Base-by-base conservation (phyloP, 2,113 vertebrate genomes). In the Reinhardtius hippoglossoides region DNA sequence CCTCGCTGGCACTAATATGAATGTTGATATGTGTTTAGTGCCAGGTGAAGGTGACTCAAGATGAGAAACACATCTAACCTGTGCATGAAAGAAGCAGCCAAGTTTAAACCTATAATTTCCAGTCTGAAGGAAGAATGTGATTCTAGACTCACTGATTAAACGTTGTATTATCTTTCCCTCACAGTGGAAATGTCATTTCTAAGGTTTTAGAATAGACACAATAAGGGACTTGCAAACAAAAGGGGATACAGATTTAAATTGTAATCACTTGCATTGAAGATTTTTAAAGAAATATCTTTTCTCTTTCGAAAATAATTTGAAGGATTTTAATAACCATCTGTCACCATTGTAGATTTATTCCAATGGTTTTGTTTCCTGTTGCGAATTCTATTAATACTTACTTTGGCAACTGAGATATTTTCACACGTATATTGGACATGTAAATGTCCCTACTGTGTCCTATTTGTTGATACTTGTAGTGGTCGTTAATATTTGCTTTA, bases 1-100 rank as follows among this genome's bases (percentile, higher is more conserved):
- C 58, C 63, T 87, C 48, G 40, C 81, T 71, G 82, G 83, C 71
- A 85, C 88, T 86, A 86, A 89, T 82, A 84, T 80, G 66, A 88
- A 88, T 81, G 65, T 86, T 75, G 64, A 72, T 66, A 37, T 66
- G 44, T 71, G 78, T 40, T 62, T 71, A 76, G 58, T 31, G 31
- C 31, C 31, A 31, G 6, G 31, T 68, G 50, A 83, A 84, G 83
- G 57, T 44, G 58, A 76, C 37, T 86, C 67, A 57, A 76, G 44
- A 71, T 70, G 59, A 80, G 55, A 57, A 42, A 57, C 35, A 26
- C 63, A 62, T 80, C 37, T 54, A 67, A 63, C 60, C 44, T 14
- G 77, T 5, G 57, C 31, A 75, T 46, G 50, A 72, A 78, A 73
- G 37, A 56, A 74, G 52, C 55, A 64, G 74, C 10, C 8, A 46